Percentiles rank a stretch among this genome's conserved stretches.
Evolutionary conservation across 2,797 vertebrate genomes (phyloP).

Genomic region (Vultur gryphus): DNA sequence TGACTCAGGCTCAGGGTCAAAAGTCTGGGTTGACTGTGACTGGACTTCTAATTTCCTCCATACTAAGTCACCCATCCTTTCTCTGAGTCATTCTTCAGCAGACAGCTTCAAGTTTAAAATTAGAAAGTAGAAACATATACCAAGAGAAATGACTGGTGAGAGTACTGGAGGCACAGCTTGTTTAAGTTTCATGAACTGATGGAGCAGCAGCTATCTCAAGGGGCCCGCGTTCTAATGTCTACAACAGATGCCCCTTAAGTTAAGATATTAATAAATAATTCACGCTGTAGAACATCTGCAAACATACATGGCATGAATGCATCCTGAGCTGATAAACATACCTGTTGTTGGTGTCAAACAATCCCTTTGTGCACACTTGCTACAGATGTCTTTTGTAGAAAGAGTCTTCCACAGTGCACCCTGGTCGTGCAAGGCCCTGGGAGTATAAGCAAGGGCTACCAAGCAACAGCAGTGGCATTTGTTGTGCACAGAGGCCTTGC

Average conservation of each 20-base stretch:
- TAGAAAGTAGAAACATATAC: slow-evolving; percentile 28
- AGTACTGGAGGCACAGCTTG: background rate
- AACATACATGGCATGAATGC: background rate
- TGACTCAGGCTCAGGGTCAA: slow-evolving; percentile 51
- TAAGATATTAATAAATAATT: background rate
- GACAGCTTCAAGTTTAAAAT: slow-evolving; percentile 37
- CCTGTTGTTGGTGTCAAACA: background rate
- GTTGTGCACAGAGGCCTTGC: background rate
- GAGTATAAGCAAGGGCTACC: background rate
- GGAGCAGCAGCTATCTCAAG: background rate
- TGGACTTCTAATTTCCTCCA: slow-evolving; percentile 51
- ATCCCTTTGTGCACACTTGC: background rate
- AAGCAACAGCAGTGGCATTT: background rate
- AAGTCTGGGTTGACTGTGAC: slow-evolving; percentile 57
- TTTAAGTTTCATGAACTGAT: background rate
- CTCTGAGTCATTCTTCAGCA: slow-evolving; percentile 53
- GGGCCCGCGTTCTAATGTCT: background rate
- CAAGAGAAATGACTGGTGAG: background rate
- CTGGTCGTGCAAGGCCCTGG: background rate
- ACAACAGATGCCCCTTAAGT: background rate
- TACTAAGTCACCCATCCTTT: slow-evolving; percentile 35
- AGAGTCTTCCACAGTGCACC: background rate
- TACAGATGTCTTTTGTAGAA: background rate
- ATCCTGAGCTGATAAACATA: background rate
- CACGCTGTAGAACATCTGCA: background rate